Conservation (phyloP, 2,888 invertebrate species). For the Stegana nigrithorax region DNA sequence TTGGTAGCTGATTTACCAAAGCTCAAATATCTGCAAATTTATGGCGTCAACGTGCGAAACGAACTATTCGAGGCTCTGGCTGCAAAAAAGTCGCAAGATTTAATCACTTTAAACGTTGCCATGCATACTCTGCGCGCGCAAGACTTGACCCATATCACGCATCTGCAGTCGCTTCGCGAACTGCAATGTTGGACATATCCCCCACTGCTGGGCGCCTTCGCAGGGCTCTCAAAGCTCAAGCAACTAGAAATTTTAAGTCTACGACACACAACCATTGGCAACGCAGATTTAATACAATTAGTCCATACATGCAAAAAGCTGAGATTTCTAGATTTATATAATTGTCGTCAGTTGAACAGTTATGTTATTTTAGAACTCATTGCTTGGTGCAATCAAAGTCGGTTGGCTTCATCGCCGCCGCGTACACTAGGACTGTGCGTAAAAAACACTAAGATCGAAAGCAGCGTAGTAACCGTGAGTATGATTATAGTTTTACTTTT, state of each 20-base stretch:
- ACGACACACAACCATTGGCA: not conserved
- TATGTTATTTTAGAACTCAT: not conserved
- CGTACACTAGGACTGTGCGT: not conserved
- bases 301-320: not conserved
- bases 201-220: not conserved
- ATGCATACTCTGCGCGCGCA: not conserved
- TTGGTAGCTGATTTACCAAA: not conserved
- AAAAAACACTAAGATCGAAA: not conserved
- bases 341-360: not conserved
- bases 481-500: not conserved
- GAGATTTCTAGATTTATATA: not conserved
- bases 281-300: not conserved
- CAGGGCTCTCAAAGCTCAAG: not conserved
- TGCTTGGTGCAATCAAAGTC: not conserved
- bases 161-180: not conserved
- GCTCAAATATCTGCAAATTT: not conserved
- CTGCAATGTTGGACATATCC: not conserved
- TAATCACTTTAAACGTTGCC: not conserved
- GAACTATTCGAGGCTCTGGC: not conserved
- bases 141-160: not conserved
- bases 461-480: not conserved
- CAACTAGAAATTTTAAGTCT: not conserved
- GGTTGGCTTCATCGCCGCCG: not conserved
- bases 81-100: not conserved
- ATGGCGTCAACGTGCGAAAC: not conserved